Evolutionary conservation across 2,113 vertebrate genomes (phyloP), one percentile per base, ranked within the genome.

Genomic region (Mastomys coucha): DNA sequence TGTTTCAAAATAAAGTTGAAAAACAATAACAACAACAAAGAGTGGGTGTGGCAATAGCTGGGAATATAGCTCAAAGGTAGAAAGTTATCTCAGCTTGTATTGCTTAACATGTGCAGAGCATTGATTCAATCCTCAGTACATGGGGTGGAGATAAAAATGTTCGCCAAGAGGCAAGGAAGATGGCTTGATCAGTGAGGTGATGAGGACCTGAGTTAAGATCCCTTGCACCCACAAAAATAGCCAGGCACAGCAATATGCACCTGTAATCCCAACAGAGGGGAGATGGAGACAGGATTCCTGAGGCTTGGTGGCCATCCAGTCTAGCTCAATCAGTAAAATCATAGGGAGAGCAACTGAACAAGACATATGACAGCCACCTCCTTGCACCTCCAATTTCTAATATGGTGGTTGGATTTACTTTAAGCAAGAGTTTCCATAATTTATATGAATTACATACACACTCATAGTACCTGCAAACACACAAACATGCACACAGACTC

Each of bases 381-480:
- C 36, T n/a, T n/a, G n/a, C n/a, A 82, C 26, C 51, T 94, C 85
- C 77, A 81, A 80, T 91, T 95, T 97, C 89, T 93, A 95, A 96
- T 93, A 94, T 82, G 72, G 1, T 14, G 63, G 45, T 78, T 92
- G 53, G 67, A 86, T 89, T 91, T 94, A 87, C 80, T 96, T 94
- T 92, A 89, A 89, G 45, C 12, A 93, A 93, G 36, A 70, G 36
- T 96, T 93, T 85, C 80, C 56, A 72, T 86, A 91, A 96, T 93
- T 95, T 93, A 96, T 51, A 63, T 45, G 22, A 81, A 84, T 42
- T 69, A 67, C 16, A 69, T 17, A 67, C 17, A n/a, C 9, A 56
- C 19, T 36, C 12, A 53, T 60, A 24, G 78, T 60, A 14, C 31
- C 36, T 26, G 36, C 80, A 60, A 81, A 60, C 36, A 81, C 45